Evolutionary conservation across 2,888 invertebrate species (phyloP).

Genomic region (Euzetes globulus): DNA sequence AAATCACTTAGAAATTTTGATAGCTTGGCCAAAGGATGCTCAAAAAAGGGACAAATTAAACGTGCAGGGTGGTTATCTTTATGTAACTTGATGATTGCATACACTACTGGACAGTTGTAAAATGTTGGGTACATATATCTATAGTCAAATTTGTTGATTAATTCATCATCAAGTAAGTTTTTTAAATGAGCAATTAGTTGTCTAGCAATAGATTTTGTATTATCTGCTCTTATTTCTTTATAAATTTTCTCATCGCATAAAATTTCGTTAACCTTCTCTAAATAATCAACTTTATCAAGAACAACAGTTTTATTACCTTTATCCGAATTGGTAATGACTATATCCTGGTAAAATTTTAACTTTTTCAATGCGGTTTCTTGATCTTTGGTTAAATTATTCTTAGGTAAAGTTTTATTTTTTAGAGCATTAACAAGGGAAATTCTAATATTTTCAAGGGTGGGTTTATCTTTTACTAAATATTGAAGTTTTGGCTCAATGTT

Average conservation of each 20-base stretch:
- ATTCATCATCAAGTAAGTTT: not conserved
- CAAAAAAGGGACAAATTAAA: not conserved
- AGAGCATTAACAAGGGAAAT: not conserved
- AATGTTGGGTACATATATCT: not conserved
- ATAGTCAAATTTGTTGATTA: not conserved
- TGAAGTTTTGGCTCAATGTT: not conserved
- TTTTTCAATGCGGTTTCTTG: not conserved
- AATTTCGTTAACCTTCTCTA: not conserved
- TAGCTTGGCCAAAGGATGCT: not conserved
- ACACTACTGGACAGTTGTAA: not conserved
- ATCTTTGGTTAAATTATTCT: not conserved
- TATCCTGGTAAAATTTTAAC: not conserved
- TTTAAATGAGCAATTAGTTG: not conserved
- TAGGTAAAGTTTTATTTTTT: not conserved
- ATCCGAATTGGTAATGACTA: not conserved
- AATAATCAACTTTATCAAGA: not conserved
- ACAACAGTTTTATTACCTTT: not conserved
- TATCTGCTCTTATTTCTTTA: not conserved
- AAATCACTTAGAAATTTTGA: not conserved
- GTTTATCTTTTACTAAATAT: not conserved
- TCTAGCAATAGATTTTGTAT: not conserved
- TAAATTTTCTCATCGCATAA: not conserved
- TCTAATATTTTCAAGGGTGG: not conserved
- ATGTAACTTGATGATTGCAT: not conserved
- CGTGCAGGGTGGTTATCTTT: not conserved